Base-by-base conservation (phyloP, 2,113 vertebrate species). In the Lucifuga dentata region DNA sequence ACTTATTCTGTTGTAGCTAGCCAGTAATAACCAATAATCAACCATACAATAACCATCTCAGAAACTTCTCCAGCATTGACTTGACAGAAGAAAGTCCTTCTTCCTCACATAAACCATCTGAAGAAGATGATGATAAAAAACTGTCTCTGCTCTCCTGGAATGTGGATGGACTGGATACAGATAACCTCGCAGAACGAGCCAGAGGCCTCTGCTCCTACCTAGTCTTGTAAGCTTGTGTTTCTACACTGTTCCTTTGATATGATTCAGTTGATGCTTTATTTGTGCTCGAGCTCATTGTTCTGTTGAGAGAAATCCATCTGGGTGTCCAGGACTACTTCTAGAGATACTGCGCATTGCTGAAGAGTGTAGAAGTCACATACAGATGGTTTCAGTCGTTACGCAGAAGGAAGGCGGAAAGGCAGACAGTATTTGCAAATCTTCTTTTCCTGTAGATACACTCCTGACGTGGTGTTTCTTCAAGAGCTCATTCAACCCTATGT, bases 121-220 rank as follows among this genome's bases (percentile, higher is more conserved):
- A 73, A 11, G 20, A 50, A 48, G 93, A 96, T 5, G 91, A 91
- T 11, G 77, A 89, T 36, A 90, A 84, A n/a, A n/a, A n/a, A 17
- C 92, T 99, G 69, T 95, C 94, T 0, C 58, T 98, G 45, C 88
- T 99, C 71, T 94, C 95, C 35, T 99, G 98, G 98, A 99, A 98
- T 8, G 89, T 99, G 33, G 97, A 97, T 52, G 98, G 97, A 15
- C 86, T 99, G 61, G 95, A 98, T 73, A 46, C 76, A 5, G 87
- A 88, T 66, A 95, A 92, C 67, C 64, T 95, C 7, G 79, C 17
- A 8, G 96, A 98, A 59, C 93, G 98, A 7, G 94, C 95, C 51
- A 90, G 84, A 80, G 95, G 94, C 43, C 76, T 99, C 39, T 99
- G 95, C 67, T 95, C 95, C 21, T 95, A 92, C 77, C 62, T 99